Evolutionary conservation across 2,888 invertebrate species (phyloP).

Genomic region (Macrophya alboannulata): DNA sequence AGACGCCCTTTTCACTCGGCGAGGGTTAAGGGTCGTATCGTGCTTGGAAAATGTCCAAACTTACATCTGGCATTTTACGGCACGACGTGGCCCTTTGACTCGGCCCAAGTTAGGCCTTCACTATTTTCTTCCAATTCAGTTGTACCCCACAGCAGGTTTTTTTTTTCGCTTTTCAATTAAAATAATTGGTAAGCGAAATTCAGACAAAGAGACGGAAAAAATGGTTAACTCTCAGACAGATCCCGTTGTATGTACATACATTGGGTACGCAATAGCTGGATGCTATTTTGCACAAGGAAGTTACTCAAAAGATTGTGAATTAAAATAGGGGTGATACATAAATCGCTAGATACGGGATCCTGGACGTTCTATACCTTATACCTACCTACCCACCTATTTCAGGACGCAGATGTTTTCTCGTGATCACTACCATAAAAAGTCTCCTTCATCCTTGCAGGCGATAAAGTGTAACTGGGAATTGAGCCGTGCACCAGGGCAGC

Average conservation of each 20-base stretch:
- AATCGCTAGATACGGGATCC: neutral
- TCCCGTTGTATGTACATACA: too few relatives aligned
- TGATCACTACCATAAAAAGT: conserved; percentile 72
- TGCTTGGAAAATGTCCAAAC: neutral
- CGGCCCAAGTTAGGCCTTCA: neutral
- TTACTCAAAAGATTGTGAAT: neutral
- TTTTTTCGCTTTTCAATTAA: neutral
- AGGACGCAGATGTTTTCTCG: conserved; percentile 72
- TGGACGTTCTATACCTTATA: neutral
- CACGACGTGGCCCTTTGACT: neutral
- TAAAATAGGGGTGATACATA: conserved; percentile 11
- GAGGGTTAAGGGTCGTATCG: neutral
- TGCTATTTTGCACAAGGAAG: neutral
- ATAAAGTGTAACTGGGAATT: conserved; percentile 49
- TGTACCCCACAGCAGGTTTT: neutral
- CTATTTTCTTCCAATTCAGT: too few relatives aligned
- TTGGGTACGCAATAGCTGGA: too few relatives aligned
- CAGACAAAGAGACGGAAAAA: too few relatives aligned
- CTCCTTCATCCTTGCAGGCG: conserved; percentile 55
- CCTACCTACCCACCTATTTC: neutral
- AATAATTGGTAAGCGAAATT: too few relatives aligned
- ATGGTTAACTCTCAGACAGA: neutral
- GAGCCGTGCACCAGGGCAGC: conserved; percentile 30
- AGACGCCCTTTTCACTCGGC: conserved; percentile 3
- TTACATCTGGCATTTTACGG: neutral